Percentiles rank a stretch among this genome's conserved stretches.
These are phyloP conservation scores for Channa striata DNA, from an alignment of 2,797 vertebrate genomes.

Conservation along the genomic window DNA sequence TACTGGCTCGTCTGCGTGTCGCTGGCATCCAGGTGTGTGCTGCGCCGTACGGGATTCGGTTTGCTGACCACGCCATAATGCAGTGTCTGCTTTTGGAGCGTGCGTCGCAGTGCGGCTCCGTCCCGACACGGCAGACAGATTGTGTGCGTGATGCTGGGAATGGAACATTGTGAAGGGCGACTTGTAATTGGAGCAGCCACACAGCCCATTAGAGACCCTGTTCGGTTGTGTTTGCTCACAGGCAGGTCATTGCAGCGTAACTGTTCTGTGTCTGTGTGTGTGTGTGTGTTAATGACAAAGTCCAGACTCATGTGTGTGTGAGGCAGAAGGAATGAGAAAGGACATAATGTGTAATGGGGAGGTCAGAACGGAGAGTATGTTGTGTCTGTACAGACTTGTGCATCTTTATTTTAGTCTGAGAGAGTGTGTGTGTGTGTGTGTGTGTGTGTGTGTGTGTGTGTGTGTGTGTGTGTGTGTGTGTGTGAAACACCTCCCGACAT, in stretches of 20 bases:
- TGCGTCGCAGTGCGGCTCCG: not conserved
- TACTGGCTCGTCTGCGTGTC: conserved; percentile 2
- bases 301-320: not conserved
- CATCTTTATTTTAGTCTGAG: not conserved
- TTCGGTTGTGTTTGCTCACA: conserved; percentile 53
- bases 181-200: conserved; percentile 59
- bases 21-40: conserved; percentile 15
- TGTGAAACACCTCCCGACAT: conserved; percentile 56
- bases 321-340: not conserved
- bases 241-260: conserved; percentile 75
- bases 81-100: conserved; percentile 1
- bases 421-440: not conserved
- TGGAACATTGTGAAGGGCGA: conserved; percentile 29
- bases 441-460: not conserved
- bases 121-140: conserved; percentile 3
- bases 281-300: not conserved
- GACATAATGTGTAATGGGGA: too few species aligned
- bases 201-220: conserved; percentile 53
- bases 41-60: not conserved
- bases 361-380: not conserved
- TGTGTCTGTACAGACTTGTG: not conserved
- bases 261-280: conserved; percentile 23
- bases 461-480: not conserved
- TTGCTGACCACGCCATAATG: not conserved
- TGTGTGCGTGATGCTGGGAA: not conserved